Evolutionary conservation across 2,113 vertebrate species (phyloP).

Genomic region (Cephalopholis sonnerati): DNA sequence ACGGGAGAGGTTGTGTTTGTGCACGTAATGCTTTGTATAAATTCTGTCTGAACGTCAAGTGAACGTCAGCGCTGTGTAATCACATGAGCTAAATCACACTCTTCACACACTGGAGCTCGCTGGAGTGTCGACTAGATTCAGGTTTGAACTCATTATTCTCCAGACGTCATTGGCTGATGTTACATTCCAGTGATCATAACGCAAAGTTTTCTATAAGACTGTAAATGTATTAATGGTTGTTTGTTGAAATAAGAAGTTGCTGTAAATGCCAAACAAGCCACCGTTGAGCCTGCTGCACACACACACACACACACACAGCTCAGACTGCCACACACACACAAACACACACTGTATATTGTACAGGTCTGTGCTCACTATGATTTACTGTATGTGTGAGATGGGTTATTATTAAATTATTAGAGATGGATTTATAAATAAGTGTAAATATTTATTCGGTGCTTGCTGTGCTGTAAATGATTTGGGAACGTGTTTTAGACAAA

Average conservation of each 20-base stretch:
- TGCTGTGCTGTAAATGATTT: slow-evolving; percentile 87
- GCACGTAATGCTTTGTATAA: slow-evolving; percentile 28
- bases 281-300: slow-evolving; percentile 45
- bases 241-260: slow-evolving; percentile 24
- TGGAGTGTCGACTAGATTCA: slow-evolving; percentile 34
- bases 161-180: slow-evolving; percentile 72
- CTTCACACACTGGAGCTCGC: slow-evolving; percentile 40
- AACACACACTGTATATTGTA: slow-evolving; percentile 50
- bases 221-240: slow-evolving; percentile 43
- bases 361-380: slow-evolving; percentile 66
- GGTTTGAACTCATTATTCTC: slow-evolving; percentile 30
- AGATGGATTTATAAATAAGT: slow-evolving; percentile 85
- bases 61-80: slow-evolving; percentile 22
- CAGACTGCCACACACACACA: not conserved
- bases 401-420: slow-evolving; percentile 77
- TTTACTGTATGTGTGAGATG: slow-evolving; percentile 56
- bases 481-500: slow-evolving; percentile 64
- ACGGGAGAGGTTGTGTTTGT: slow-evolving; percentile 16
- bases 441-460: slow-evolving; percentile 89
- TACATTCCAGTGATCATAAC: slow-evolving; percentile 84
- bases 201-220: slow-evolving; percentile 60
- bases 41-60: slow-evolving; percentile 25
- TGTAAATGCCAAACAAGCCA: slow-evolving; percentile 62
- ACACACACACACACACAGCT: slow-evolving; percentile 21
- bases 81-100: slow-evolving; percentile 15